Evolutionary conservation across 2,113 vertebrate species (phyloP), one percentile per base, ranked within the genome.

Genomic region (Hyla sarda): DNA sequence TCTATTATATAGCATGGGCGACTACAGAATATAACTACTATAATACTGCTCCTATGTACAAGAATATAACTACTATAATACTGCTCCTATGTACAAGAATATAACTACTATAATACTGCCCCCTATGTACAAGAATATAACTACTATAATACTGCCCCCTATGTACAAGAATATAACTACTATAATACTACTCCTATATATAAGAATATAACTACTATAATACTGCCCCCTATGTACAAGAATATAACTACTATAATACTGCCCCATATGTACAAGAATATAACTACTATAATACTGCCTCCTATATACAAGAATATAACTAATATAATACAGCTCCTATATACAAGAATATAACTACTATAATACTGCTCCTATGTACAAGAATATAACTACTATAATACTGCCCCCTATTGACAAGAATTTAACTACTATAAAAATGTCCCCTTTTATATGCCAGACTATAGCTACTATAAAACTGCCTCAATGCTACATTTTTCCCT

Each of bases 71-170:
- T 67, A 67, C 62, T 67, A 67, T 67, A 67, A 67, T 67, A 32
- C 30, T 65, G 25, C 60, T 16, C 25, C 60, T 65, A 65, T 65
- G 25, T 65, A 65, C 60, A 65, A 69, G 65, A 69, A 69, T 69
- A 69, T 69, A 69, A 69, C 65, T 69, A 69, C 65, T 69, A 69
- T 69, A 69, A 71, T 71, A 34, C 67, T 71, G 32, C 67, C 65
- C 67, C 32, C n/a, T n/a, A 37, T 71, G 32, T 71, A 71, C 32
- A 21, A 37, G 67, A 37, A 37, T 37, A 37, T 71, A 37, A 37
- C 67, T 71, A 71, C 67, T 71, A 37, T 71, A 71, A 71, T 71
- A 71, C 67, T 71, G 67, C 32, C 3, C 19, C 67, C 67, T 71
- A 71, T 71, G 19, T 71, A 37, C 67, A 71, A 71, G 67, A 37